phyloP scores from a whole-genome alignment of 2,797 vertebrate species.

The Sardinella longiceps region DNA sequence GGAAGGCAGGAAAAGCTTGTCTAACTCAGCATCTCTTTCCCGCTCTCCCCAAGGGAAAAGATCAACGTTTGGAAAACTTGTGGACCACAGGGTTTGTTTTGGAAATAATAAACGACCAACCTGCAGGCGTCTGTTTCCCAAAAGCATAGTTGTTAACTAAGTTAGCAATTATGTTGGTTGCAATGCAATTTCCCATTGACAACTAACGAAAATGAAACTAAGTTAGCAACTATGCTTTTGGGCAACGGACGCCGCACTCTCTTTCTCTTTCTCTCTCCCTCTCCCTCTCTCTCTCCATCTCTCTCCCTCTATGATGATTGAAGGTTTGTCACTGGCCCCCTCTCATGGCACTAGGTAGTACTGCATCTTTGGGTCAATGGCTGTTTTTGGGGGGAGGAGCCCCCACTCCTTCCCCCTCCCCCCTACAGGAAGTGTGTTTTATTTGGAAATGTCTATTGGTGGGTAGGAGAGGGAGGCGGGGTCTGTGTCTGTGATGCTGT shows the following conservation, averaged over 20 bases:
- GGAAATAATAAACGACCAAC: slow-evolving; percentile 39
- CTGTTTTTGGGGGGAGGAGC: not conserved
- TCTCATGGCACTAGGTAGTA: slow-evolving; percentile 44
- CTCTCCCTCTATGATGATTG: slow-evolving; percentile 19
- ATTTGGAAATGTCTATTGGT: slow-evolving; percentile 79
- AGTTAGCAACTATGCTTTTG: too few species aligned
- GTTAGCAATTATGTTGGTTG: too few species aligned
- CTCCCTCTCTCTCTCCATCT: too few species aligned
- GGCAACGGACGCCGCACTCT: too few species aligned
- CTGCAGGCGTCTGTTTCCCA: too few species aligned
- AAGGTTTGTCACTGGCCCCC: slow-evolving; percentile 29
- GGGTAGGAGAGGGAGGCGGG: slow-evolving; percentile 77
- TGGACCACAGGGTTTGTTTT: slow-evolving; percentile 54
- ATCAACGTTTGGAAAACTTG: slow-evolving; percentile 48
- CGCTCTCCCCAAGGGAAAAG: slow-evolving; percentile 51
- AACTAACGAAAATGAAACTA: too few species aligned
- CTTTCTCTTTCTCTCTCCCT: too few species aligned
- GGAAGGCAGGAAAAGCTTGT: slow-evolving; percentile 44
- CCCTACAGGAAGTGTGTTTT: not conserved
- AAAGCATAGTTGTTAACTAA: too few species aligned
- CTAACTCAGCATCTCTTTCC: slow-evolving; percentile 36
- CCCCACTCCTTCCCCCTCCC: not conserved
- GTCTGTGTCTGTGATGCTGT: slow-evolving; percentile 84
- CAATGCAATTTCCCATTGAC: too few species aligned
- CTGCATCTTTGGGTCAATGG: slow-evolving; percentile 37